phyloP scores from a whole-genome alignment of 2,113 vertebrate genomes.

The Oxyura jamaicensis region DNA sequence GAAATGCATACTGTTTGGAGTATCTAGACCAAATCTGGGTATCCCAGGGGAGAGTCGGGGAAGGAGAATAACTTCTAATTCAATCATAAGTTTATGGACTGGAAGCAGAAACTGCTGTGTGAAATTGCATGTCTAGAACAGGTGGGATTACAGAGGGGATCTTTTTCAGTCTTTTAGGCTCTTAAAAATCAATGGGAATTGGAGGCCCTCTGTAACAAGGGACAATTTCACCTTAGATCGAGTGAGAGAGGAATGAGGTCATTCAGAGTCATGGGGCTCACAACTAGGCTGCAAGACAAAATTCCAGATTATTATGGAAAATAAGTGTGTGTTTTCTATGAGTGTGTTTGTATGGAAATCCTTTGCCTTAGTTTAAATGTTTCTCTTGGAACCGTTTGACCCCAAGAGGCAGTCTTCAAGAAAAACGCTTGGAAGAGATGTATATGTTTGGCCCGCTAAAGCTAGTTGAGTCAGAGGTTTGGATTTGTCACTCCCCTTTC shows the following conservation, averaged over 20 bases:
- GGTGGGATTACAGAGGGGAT: not conserved
- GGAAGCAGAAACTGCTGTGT: not conserved
- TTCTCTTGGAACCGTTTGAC: conserved; percentile 39
- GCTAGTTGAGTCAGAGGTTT: conserved; percentile 7
- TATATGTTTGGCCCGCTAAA: not conserved
- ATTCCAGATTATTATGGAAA: not conserved
- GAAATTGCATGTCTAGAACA: not conserved
- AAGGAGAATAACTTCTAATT: conserved; percentile 10
- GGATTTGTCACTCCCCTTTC: conserved; percentile 38
- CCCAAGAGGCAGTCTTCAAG: not conserved
- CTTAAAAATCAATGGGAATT: not conserved
- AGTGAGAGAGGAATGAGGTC: not conserved
- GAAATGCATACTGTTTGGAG: not conserved
- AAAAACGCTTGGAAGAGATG: not conserved
- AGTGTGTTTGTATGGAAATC: not conserved
- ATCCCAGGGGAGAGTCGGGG: not conserved
- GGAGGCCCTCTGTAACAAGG: not conserved
- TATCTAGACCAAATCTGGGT: not conserved
- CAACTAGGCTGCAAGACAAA: not conserved
- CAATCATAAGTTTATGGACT: conserved; percentile 9
- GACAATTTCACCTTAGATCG: not conserved
- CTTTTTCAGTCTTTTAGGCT: not conserved
- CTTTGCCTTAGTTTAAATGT: not conserved
- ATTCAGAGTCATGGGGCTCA: not conserved
- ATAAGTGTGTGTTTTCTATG: not conserved